phyloP scores from a whole-genome alignment of 1,140 invertebrate genomes.

The roundworm (Caenorhabditis elegans) region DNA sequence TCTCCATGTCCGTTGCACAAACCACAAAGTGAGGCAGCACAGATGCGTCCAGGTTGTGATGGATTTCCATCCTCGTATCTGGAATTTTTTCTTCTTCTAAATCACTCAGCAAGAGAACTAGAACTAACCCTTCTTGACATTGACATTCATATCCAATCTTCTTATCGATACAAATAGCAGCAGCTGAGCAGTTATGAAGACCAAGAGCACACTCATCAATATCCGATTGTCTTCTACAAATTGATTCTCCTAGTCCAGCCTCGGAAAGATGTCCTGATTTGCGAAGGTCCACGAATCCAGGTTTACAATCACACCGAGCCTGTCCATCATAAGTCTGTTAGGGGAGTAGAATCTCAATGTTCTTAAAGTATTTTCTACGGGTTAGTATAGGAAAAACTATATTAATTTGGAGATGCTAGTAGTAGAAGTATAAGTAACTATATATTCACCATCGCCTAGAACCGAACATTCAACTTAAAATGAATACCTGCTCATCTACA shows the following conservation, averaged over 20 bases:
- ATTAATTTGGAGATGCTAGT: neutral
- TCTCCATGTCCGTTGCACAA: constrained; percentile 52
- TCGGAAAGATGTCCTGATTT: constrained; percentile 16
- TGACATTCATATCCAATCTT: constrained; percentile 46
- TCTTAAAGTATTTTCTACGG: neutral
- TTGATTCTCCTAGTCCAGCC: constrained; percentile 36
- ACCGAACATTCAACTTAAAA: too few relatives aligned
- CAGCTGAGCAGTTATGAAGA: constrained; percentile 50
- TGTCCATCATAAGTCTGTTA: constrained; percentile 25
- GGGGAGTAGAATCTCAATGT: neutral
- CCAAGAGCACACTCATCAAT: constrained; percentile 49
- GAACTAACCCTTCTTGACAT: constrained; percentile 46
- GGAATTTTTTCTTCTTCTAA: neutral
- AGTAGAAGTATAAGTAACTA: neutral
- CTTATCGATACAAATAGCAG: constrained; percentile 44
- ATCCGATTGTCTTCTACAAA: constrained; percentile 33
- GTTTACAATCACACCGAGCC: constrained; percentile 45
- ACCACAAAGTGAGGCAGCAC: constrained; percentile 46
- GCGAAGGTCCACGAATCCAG: constrained; percentile 49
- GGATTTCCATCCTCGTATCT: constrained; percentile 51
- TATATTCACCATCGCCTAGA: too few relatives aligned
- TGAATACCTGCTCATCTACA: constrained; percentile 43
- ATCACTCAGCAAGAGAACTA: too few relatives aligned
- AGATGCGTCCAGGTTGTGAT: constrained; percentile 45
- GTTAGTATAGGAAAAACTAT: neutral